Conservation (phyloP, 2,113 vertebrate species). For the Nothocercus nigrocapillus region DNA sequence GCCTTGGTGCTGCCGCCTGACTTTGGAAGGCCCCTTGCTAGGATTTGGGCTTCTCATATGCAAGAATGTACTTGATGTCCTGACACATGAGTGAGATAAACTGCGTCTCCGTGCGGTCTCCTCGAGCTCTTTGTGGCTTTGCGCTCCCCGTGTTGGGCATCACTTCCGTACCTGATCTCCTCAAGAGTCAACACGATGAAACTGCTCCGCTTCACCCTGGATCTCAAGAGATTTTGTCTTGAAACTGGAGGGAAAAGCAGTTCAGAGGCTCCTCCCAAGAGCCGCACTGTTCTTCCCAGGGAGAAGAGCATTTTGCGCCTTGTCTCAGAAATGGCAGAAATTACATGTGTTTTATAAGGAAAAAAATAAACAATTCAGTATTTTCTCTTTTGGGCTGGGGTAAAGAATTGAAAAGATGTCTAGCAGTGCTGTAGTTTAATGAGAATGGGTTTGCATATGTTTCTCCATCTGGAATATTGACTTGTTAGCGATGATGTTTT, state of each 20-base stretch:
- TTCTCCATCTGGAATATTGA: neutral
- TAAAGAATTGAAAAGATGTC: neutral
- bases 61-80: fast-evolving
- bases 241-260: neutral
- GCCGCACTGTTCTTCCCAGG: neutral
- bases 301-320: neutral
- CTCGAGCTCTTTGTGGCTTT: neutral
- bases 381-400: neutral
- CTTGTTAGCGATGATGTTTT: neutral
- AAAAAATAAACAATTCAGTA: too few species aligned
- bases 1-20: neutral
- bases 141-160: fast-evolving
- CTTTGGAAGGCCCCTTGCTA: neutral
- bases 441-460: neutral
- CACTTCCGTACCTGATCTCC: neutral
- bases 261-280: neutral
- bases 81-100: neutral
- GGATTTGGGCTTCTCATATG: neutral
- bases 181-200: fast-evolving
- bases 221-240: neutral
- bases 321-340: neutral
- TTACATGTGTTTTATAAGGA: neutral
- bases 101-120: fast-evolving
- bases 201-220: fast-evolving
- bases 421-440: neutral